These are phyloP conservation scores for Mormyrus iriodes DNA, from an alignment of 2,113 vertebrate genomes.

Conservation along the genomic window DNA sequence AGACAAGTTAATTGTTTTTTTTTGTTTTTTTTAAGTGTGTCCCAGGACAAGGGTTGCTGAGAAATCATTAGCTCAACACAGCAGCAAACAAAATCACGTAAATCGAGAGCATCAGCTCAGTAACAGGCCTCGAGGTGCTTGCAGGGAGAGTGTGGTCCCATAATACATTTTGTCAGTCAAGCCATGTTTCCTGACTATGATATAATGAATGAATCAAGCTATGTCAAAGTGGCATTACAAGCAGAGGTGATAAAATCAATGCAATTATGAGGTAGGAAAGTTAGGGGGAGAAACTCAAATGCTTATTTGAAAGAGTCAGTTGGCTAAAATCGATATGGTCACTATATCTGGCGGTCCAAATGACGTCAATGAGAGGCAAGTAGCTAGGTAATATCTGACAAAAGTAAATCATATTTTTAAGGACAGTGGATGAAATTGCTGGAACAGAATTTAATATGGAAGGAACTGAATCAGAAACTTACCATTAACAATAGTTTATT, in stretches of 20 bases:
- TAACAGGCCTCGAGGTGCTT: neutral
- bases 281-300: neutral
- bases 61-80: neutral
- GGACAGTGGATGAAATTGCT: neutral
- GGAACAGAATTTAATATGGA: neutral
- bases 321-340: neutral
- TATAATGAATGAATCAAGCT: constrained; percentile 1
- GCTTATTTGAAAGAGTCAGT: neutral
- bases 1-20: neutral
- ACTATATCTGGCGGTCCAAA: neutral
- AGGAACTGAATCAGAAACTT: neutral
- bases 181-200: neutral
- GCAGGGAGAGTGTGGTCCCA: neutral
- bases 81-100: neutral
- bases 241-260: neutral
- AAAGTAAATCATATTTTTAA: neutral
- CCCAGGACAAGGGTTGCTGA: too few species aligned
- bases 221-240: neutral
- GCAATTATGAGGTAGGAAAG: neutral
- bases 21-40: neutral
- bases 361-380: neutral
- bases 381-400: neutral
- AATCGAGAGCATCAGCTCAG: neutral
- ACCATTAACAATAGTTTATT: neutral
- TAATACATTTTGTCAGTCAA: neutral